Base-by-base conservation (phyloP, 2,797 vertebrate genomes). In the Gallinago stenura region DNA sequence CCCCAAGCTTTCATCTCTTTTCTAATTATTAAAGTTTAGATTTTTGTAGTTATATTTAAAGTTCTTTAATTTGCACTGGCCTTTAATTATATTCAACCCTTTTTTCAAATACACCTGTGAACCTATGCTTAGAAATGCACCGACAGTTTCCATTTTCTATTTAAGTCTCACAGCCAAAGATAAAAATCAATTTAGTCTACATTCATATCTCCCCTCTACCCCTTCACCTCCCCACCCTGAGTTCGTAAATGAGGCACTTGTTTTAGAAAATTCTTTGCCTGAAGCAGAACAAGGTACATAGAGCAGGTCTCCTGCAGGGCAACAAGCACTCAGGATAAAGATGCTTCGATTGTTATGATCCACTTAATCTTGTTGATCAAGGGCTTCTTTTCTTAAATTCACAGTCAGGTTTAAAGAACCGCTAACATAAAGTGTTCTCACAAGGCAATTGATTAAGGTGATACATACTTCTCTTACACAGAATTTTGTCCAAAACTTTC, bases 341-440 rank as follows among this genome's bases (percentile, higher is more conserved):
- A 65, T 41, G 18, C 8, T 79, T 88, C 4, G 4, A n/a, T 54
- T 78, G 30, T 48, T 75, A 58, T 61, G 80, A 85, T 73, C 73
- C 81, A 87, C 77, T 76, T 92, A 78, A 79, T 82, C 73, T 33
- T 88, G 57, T 78, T 83, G 69, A 83, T 75, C 33, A 64, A 75
- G 20, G 18, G 12, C 9, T 86, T 75, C 15, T 53, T 62, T 30
- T 65, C 71, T 88, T 72, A 81, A 68, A 79, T 84, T 89, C 37
- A 65, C 12, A 65, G 41, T 45, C 25, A 28, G 17, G 10, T 60
- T 88, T 78, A 81, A 83, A 95, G 43, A 80, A 70, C 33, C 21
- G 16, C n/a, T 83, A 80, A 83, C 22, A 65, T 3, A 25, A 94
- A 71, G 46, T 10, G 26, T 72, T 83, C 66, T 78, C 35, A 92